Evolutionary conservation across 1,140 invertebrate genomes (phyloP).

Genomic region (Aplysia californica): DNA sequence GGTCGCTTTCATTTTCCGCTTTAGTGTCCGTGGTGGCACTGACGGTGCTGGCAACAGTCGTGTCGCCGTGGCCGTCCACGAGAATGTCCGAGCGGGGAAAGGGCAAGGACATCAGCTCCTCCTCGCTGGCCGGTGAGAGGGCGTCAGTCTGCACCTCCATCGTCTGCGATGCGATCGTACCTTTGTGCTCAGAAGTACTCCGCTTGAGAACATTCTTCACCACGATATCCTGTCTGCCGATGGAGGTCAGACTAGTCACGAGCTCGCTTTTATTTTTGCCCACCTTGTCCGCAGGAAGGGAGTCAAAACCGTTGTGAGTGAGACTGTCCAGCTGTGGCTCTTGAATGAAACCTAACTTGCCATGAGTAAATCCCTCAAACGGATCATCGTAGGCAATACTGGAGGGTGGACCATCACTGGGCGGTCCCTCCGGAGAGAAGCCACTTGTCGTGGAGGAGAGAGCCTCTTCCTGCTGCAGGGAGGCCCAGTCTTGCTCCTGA

Average conservation of each 20-base stretch:
- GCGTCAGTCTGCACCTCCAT: constrained; percentile 38
- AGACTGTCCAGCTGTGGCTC: background rate
- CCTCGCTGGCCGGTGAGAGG: constrained; percentile 35
- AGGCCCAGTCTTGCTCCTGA: constrained; percentile 49
- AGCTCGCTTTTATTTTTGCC: background rate
- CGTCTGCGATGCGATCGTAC: constrained; percentile 34
- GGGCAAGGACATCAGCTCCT: constrained; percentile 28
- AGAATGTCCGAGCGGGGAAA: constrained; percentile 39
- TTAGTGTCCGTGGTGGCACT: too few species aligned
- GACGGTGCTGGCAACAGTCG: background rate
- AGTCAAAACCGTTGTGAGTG: background rate
- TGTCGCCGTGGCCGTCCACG: constrained; percentile 35
- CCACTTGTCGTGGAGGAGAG: constrained; percentile 10
- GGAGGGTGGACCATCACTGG: too few species aligned
- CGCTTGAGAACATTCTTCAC: too few species aligned
- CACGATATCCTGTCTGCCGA: too few species aligned
- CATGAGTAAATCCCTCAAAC: constrained; percentile 48
- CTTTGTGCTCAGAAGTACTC: constrained; percentile 22
- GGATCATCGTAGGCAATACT: constrained; percentile 52
- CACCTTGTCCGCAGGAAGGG: background rate
- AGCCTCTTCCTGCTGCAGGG: constrained; percentile 27
- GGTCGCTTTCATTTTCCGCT: background rate
- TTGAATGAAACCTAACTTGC: too few species aligned
- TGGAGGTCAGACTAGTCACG: constrained; percentile 8
- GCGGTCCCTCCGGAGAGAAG: constrained; percentile 16